These are phyloP conservation scores for Nothoprocta pentlandii DNA, from an alignment of 2,113 vertebrate genomes.

Conservation along the genomic window DNA sequence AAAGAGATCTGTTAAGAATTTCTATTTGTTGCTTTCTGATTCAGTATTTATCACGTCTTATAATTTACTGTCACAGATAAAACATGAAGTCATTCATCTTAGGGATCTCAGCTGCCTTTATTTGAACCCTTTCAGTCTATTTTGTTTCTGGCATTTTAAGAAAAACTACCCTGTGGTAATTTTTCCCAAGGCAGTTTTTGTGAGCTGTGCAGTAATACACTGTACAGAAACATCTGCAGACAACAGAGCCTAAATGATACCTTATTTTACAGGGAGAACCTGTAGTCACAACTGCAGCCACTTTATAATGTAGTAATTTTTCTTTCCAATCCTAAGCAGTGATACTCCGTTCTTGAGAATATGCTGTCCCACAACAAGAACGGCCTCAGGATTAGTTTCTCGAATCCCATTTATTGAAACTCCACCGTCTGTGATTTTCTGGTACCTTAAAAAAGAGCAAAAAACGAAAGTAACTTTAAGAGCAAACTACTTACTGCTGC, in stretches of 20 bases:
- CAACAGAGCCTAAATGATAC: not conserved
- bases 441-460: slow-evolving; percentile 81
- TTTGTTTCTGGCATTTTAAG: slow-evolving; percentile 1
- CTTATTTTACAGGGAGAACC: fast-evolving
- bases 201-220: not conserved
- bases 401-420: slow-evolving; percentile 91
- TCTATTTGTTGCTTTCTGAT: not conserved
- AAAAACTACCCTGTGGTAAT: not conserved
- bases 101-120: not conserved
- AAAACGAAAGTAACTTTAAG: not conserved
- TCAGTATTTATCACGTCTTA: not conserved
- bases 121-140: not conserved
- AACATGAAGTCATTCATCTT: not conserved
- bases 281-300: slow-evolving; percentile 85
- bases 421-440: slow-evolving; percentile 88
- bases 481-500: not conserved
- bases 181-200: not conserved
- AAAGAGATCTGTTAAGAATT: not conserved
- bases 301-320: slow-evolving; percentile 93
- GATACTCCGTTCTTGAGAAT: slow-evolving; percentile 94
- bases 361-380: slow-evolving; percentile 88
- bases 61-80: not conserved
- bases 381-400: slow-evolving; percentile 85
- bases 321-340: slow-evolving; percentile 91
- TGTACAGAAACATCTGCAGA: not conserved